A percentile compares a stretch with the other conserved stretches of the same genome.
Conservation (phyloP, 2,888 invertebrate species). For the Drosophila quinaria region DNA sequence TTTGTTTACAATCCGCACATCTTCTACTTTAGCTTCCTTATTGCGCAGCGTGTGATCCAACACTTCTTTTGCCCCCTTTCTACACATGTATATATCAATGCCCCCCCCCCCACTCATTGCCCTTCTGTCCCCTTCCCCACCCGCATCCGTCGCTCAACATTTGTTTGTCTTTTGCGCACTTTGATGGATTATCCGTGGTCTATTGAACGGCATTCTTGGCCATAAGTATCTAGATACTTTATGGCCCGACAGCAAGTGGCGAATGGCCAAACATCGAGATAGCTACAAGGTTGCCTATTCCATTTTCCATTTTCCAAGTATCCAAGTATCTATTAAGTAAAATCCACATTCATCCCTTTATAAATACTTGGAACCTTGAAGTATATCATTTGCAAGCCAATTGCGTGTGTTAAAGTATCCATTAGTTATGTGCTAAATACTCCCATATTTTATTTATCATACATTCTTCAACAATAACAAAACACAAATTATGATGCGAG, state of each 20-base stretch:
- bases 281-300: conserved; percentile 24
- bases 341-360: background rate
- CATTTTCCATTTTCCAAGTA: background rate
- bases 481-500: background rate
- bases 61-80: background rate
- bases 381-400: conserved; percentile 7
- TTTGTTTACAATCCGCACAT: conserved; percentile 51
- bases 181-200: conserved; percentile 61
- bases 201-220: conserved; percentile 39
- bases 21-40: conserved; percentile 45
- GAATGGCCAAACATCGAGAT: no score
- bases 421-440: conserved; percentile 17
- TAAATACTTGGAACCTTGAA: conserved; percentile 26
- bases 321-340: background rate
- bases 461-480: conserved; percentile 5
- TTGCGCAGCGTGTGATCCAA: conserved; percentile 39
- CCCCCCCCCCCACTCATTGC: no score
- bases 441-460: background rate
- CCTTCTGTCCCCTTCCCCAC: background rate
- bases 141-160: conserved; percentile 8
- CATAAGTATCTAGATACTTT: conserved; percentile 38
- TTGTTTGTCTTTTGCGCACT: conserved; percentile 54
- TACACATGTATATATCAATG: background rate
- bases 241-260: conserved; percentile 35
- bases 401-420: conserved; percentile 4